A percentile compares a stretch with the other conserved stretches of the same genome.
These are phyloP conservation scores for Cryptocephalus moraei DNA, from an alignment of 2,888 invertebrate genomes.

Conservation along the genomic window DNA sequence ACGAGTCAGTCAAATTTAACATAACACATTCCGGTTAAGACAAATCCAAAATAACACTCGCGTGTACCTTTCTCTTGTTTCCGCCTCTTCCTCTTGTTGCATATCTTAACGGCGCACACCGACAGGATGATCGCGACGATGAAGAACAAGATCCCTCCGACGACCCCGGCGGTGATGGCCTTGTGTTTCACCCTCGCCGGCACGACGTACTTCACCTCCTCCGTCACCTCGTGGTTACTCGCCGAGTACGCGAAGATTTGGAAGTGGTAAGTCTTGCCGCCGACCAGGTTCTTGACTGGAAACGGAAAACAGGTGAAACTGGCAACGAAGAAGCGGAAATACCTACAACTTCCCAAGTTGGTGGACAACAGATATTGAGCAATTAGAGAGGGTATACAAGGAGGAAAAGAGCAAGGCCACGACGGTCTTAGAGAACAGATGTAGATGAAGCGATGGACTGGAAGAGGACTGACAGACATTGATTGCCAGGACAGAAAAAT, in stretches of 20 bases:
- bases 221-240: constrained; percentile 78
- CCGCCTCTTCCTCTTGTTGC: constrained; percentile 92
- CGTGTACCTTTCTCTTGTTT: constrained; percentile 92
- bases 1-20: background rate
- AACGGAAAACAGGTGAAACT: too few relatives aligned
- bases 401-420: too few relatives aligned
- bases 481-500: too few relatives aligned
- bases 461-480: too few relatives aligned
- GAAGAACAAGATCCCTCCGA: constrained; percentile 94
- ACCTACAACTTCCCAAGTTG: too few relatives aligned
- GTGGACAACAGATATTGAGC: too few relatives aligned
- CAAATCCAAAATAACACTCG: background rate
- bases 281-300: constrained; percentile 82
- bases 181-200: constrained; percentile 88
- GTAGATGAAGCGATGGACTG: too few relatives aligned
- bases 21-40: background rate
- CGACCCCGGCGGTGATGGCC: constrained; percentile 92
- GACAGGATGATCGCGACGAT: constrained; percentile 95
- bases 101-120: constrained; percentile 95
- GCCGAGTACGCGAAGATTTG: constrained; percentile 81
- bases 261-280: constrained; percentile 86
- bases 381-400: too few relatives aligned
- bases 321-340: too few relatives aligned
- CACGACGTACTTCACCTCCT: constrained; percentile 79
- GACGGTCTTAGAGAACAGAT: too few relatives aligned